phyloP scores from a whole-genome alignment of 2,797 vertebrate species.

The Dromococcyx pavoninus region DNA sequence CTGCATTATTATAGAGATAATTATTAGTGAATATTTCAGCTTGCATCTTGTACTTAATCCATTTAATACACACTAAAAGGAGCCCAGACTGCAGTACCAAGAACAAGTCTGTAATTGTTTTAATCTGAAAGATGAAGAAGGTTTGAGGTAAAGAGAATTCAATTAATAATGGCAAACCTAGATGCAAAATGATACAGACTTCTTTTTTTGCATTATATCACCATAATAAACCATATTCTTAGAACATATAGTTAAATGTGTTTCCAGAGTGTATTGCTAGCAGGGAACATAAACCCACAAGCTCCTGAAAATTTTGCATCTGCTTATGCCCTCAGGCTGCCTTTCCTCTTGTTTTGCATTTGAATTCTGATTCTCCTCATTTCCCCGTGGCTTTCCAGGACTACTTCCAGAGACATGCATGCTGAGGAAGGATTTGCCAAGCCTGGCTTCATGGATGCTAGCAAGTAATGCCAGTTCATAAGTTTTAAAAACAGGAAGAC shows the following conservation, averaged over 20 bases:
- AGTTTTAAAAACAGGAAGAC: background rate
- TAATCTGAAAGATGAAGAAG: conserved; percentile 3
- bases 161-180: background rate
- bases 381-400: background rate
- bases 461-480: background rate
- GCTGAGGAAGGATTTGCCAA: background rate
- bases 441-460: background rate
- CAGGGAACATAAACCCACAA: background rate
- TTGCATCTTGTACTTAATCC: conserved; percentile 11
- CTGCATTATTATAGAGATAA: conserved; percentile 8
- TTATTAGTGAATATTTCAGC: conserved; percentile 22
- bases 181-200: background rate
- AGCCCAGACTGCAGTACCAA: background rate
- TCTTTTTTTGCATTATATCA: background rate
- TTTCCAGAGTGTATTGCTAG: background rate
- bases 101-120: background rate
- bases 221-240: background rate
- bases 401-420: accelerated
- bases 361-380: background rate
- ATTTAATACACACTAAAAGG: background rate
- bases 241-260: background rate
- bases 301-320: background rate
- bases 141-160: background rate
- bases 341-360: background rate
- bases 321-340: background rate